Evolutionary conservation across 2,888 invertebrate species (phyloP), one percentile per base, ranked within the genome.

Genomic region (Tryphoninae sp.): DNA sequence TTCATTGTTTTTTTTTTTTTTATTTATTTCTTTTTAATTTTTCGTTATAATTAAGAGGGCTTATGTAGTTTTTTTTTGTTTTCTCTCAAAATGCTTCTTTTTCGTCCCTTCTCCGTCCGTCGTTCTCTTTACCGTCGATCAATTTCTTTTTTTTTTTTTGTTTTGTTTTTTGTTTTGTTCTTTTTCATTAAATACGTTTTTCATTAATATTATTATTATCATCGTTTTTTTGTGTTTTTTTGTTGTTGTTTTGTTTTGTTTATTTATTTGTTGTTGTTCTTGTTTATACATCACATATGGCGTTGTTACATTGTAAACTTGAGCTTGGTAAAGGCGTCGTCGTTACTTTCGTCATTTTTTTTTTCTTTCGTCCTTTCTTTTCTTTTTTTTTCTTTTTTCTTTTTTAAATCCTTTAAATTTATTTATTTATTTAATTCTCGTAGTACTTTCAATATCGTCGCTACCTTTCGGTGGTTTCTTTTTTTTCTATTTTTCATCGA

Each of bases 301-400:
- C 86, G 86, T 84, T 86, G 84, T 83, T 86, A 84, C 85, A 86
- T 87, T 87, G 89, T 87, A 87, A 87, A 89, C 89, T 89, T 89
- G 89, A 90, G 89, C 89, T 90, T 88, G 87, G 89, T 86, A 89
- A 90, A 89, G 90, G 89, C 89, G 88, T 90, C 84, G 85, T 83
- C 84, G 81, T 81, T 83, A 78, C 74, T 83, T 80, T 40, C 68
- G 16, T 75, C 3, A 26, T 79, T 79, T 73, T 68, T 73, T 68
- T 80, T 45, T 80, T 81, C 78, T 53, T 71, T 81, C 62, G 61
- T 81, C 72, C 65, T 81, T 71, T 79, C 1, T 19, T 19, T 81
- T 79, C n/a, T 73, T 68, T 0, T 19, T 80, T 45, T 81, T 81
- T 76, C 49, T 71, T 81, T 59, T 61, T 81, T 74, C 59, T 81